Percentiles rank a stretch among this genome's conserved stretches.
phyloP scores from a whole-genome alignment of 2,113 vertebrate species.

The Apteryx mantelli region DNA sequence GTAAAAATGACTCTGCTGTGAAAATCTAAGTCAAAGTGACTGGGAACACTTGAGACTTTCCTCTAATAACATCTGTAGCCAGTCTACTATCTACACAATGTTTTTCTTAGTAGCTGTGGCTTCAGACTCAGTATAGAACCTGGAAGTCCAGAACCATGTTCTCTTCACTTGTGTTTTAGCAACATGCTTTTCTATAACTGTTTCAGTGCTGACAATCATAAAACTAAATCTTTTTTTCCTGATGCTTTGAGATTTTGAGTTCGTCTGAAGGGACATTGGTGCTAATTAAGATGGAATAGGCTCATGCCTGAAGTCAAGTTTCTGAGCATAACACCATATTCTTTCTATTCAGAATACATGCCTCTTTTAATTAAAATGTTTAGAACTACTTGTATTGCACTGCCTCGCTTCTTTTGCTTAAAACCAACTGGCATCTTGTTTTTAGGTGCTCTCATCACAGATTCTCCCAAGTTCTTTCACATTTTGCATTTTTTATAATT shows the following conservation, averaged over 20 bases:
- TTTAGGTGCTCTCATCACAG: background rate
- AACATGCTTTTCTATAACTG: background rate
- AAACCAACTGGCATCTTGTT: background rate
- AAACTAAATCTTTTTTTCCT: background rate
- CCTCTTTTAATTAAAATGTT: background rate
- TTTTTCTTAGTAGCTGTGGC: background rate
- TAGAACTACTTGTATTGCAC: background rate
- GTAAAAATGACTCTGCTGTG: background rate
- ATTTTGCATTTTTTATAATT: accelerated
- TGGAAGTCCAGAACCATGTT: background rate
- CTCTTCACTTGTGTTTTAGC: background rate
- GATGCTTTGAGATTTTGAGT: background rate
- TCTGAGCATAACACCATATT: background rate
- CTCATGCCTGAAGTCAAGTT: background rate
- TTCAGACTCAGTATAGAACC: background rate
- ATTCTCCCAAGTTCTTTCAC: background rate
- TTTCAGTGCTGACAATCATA: background rate
- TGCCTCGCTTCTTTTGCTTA: background rate
- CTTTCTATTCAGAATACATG: no score
- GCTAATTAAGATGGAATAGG: background rate
- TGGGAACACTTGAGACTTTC: background rate
- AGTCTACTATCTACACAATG: accelerated
- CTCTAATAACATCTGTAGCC: accelerated
- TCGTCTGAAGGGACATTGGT: background rate
- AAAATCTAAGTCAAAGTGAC: background rate